These are phyloP conservation scores for Pseudopodoces humilis DNA, from an alignment of 2,113 vertebrate species.

Conservation along the genomic window DNA sequence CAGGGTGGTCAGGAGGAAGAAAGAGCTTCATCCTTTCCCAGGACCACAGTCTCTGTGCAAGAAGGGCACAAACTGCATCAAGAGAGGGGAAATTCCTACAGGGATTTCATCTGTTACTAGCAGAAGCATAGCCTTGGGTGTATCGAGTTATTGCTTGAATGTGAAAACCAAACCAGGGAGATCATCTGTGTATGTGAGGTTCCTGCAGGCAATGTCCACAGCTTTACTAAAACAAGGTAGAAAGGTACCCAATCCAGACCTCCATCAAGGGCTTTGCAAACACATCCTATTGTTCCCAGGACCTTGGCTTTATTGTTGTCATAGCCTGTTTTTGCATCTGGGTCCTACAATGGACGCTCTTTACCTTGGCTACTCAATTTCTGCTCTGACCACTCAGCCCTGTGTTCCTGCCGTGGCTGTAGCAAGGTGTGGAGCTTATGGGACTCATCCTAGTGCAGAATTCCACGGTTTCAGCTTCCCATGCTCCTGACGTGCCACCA, in stretches of 20 bases:
- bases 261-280: not conserved
- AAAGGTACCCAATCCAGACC: not conserved
- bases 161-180: not conserved
- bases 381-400: fast-evolving
- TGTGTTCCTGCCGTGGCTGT: not conserved
- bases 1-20: not conserved
- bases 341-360: not conserved
- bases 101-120: not conserved
- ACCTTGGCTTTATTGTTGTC: not conserved
- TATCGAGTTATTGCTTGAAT: not conserved
- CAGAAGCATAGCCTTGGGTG: not conserved
- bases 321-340: not conserved
- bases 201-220: not conserved
- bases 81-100: not conserved
- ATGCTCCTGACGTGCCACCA: not conserved
- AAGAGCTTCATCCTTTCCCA: not conserved
- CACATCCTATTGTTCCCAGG: not conserved
- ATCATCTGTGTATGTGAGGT: fast-evolving
- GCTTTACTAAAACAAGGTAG: not conserved
- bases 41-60: not conserved
- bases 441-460: not conserved
- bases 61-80: not conserved
- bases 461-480: fast-evolving
- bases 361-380: not conserved
- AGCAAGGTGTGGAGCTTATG: not conserved